phyloP scores from a whole-genome alignment of 1,140 invertebrate genomes.

The Wiebesia pumilae region DNA sequence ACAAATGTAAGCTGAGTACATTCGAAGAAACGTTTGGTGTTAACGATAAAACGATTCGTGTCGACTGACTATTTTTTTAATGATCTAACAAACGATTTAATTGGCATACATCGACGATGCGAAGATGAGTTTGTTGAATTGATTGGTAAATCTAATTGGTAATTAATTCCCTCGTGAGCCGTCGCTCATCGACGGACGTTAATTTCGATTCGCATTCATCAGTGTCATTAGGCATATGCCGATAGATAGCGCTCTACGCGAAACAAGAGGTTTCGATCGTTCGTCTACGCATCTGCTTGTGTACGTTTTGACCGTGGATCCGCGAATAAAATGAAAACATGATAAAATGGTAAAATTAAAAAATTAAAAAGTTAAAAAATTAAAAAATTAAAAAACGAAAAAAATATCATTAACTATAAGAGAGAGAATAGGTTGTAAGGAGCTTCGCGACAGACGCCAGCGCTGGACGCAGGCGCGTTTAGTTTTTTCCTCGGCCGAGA shows the following conservation, averaged over 20 bases:
- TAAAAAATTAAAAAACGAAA: slow-evolving; percentile 28
- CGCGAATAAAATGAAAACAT: slow-evolving; percentile 34
- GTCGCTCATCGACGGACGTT: background rate
- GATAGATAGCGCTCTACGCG: background rate
- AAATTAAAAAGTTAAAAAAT: slow-evolving; percentile 20
- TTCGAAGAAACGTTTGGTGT: slow-evolving; percentile 24
- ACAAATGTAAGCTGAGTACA: slow-evolving; percentile 17
- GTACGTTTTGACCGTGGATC: slow-evolving; percentile 37
- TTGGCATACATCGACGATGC: background rate
- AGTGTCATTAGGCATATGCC: slow-evolving; percentile 17
- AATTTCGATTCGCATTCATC: background rate
- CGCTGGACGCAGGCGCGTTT: slow-evolving; percentile 58
- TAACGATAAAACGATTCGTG: slow-evolving; percentile 15
- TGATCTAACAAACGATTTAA: slow-evolving; percentile 12
- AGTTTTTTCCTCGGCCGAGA: slow-evolving; percentile 51
- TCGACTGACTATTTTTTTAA: slow-evolving; percentile 51
- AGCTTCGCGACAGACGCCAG: slow-evolving; percentile 56
- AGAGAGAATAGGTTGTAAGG: slow-evolving; percentile 65
- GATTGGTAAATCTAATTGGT: slow-evolving; percentile 9
- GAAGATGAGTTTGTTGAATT: slow-evolving; percentile 19
- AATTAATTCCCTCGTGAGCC: background rate
- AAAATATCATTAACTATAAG: slow-evolving; percentile 47
- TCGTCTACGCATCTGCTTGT: background rate
- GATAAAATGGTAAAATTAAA: background rate
- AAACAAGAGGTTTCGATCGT: slow-evolving; percentile 5